Evolutionary conservation across 37 sponge, comb jelly and placozoan genomes (phyloP), one percentile per base, ranked within the genome.

Genomic region (Halisarca cf. caerulea): DNA sequence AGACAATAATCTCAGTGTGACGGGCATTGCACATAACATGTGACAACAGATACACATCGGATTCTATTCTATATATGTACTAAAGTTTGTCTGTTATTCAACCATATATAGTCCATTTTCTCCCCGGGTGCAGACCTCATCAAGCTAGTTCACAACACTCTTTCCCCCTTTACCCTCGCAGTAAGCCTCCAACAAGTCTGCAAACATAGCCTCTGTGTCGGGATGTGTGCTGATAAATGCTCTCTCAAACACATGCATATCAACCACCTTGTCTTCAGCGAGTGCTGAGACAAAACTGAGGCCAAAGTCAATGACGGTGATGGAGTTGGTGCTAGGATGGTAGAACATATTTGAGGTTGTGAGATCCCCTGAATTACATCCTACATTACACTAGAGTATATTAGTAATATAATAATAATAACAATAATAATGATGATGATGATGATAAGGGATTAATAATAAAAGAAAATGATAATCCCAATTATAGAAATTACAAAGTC

Each of bases 91-190:
- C n/a, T 30, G 39, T 81, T 53, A 97, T 0, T 96, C 99, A 23
- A 98, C 93, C 99, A 98, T 98, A 40, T n/a, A n/a, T 39, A 87
- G 91, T 83, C 99, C 86, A 86, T 98, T 98, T 53, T 96, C 77
- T 2, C 99, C 99, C 66, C 99, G 83, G 79, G 88, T 61, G 42
- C 96, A 84, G 59, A 98, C 92, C 79, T 98, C 96, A 37, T 94
- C 91, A 51, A 98, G 80, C 72, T 98, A 96, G 18, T 3, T 80
- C 7, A 98, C 27, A 23, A 94, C 90, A 34, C 82, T 59, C 43
- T 66, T 74, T 6, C 89, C 66, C 21, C 83, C 83, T 28, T 84
- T 74, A 3, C 27, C 32, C 33, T 41, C 47, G 4, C 78, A 3
- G 59, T 98, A 98, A n/a, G 86, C 79, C 34, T 75, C 57, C 58